A percentile compares a stretch with the other conserved stretches of the same genome.
Evolutionary conservation across 1,140 invertebrate genomes (phyloP).

Genomic region (Magallana angulata): DNA sequence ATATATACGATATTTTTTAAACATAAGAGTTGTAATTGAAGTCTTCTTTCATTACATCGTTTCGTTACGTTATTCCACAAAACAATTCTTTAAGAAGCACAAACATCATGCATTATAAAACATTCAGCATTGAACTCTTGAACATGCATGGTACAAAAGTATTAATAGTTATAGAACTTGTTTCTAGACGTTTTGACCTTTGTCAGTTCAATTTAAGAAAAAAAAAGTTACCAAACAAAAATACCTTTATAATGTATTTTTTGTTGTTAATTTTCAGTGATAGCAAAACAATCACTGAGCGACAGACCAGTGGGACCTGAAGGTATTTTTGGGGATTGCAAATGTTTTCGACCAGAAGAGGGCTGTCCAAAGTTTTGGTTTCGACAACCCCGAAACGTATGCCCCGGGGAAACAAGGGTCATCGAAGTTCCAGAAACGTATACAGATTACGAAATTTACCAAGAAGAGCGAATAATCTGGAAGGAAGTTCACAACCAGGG

Average conservation of each 20-base stretch:
- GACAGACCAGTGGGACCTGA: not conserved
- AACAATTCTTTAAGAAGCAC: no score
- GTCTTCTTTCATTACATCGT: no score
- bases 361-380: slow-evolving; percentile 30
- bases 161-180: no score
- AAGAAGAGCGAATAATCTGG: not conserved
- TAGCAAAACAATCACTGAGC: slow-evolving; percentile 14
- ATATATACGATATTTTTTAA: no score
- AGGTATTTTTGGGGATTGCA: slow-evolving; percentile 17
- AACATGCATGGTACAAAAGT: no score
- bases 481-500: not conserved
- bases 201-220: no score
- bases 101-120: no score
- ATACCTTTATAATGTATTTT: not conserved
- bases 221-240: no score
- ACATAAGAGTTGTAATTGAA: no score
- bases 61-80: no score
- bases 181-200: no score
- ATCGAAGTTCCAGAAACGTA: slow-evolving; percentile 17
- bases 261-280: not conserved
- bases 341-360: not conserved
- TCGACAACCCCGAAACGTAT: slow-evolving; percentile 6
- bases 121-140: no score
- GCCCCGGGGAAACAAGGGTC: slow-evolving; percentile 12
- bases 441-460: slow-evolving; percentile 7